Evolutionary conservation across 1,140 invertebrate genomes (phyloP), one percentile per base, ranked within the genome.

Genomic region (Polypedilum pembai): DNA sequence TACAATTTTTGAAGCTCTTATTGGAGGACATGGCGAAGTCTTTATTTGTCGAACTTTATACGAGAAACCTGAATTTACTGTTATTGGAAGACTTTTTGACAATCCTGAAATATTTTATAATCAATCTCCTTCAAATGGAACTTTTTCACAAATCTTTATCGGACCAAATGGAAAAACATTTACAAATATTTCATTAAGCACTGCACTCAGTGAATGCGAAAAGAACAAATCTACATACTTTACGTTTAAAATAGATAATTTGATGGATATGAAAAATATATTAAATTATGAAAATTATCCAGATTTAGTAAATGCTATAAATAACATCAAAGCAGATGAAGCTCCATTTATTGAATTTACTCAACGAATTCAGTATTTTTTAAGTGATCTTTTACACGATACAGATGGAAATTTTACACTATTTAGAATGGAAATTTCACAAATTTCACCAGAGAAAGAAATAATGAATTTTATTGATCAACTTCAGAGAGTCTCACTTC

Each of bases 391-490:
- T 76, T 82, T 90, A 17, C 83, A 86, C 65, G 85, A 86, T 20
- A 87, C 87, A 41, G 83, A 86, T 76, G 84, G 89, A 21, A 90
- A 92, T 84, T 84, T 92, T 20, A 89, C 89, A 4, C 85, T 85
- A 73, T 88, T 90, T 77, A 87, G 90, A 76, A 79, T 76, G 17
- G 84, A 86, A 74, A 84, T 86, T 73, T 86, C 86, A 74, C 86
- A 87, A n/a, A 85, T 88, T n/a, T 85, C 92, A 65, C 85, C 90
- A 7, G 87, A 86, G 69, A 90, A 88, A 79, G 91, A 92, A 80
- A 80, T 92, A 65, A 86, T 85, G 65, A 88, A 90, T 1, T 85
- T 93, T 73, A 87, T 89, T 15, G 88, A 92, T 79, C 91, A 93
- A 80, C 82, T 92, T 75, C 87, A 91, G 75, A 89, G 88, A 76